phyloP scores from a whole-genome alignment of 2,888 invertebrate genomes.

The Arctia plantaginis region DNA sequence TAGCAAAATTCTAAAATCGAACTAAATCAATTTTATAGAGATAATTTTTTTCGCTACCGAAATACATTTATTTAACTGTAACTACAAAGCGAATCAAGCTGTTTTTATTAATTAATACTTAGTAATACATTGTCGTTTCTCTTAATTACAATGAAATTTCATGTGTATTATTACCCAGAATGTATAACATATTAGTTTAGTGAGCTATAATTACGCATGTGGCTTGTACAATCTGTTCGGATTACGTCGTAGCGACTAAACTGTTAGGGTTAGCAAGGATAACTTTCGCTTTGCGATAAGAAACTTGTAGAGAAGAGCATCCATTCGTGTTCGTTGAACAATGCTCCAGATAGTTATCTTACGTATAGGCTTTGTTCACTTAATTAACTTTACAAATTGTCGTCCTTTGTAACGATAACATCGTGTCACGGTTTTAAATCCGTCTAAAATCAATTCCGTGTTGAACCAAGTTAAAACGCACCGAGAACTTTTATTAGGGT shows the following conservation, averaged over 20 bases:
- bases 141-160: conserved; percentile 48
- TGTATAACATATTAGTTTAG: conserved; percentile 47
- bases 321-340: conserved; percentile 70
- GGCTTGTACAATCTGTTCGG: conserved; percentile 49
- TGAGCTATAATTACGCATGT: conserved; percentile 53
- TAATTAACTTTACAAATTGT: conserved; percentile 79
- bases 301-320: conserved; percentile 70
- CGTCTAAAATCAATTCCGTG: conserved; percentile 59
- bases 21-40: conserved; percentile 2
- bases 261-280: conserved; percentile 60
- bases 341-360: conserved; percentile 72
- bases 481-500: conserved; percentile 59
- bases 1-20: not conserved
- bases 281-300: conserved; percentile 73
- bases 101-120: conserved; percentile 47
- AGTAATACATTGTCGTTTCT: conserved; percentile 35
- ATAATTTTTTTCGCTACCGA: conserved; percentile 3
- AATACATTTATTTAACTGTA: conserved; percentile 35
- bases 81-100: conserved; percentile 38
- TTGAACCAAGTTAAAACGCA: conserved; percentile 48
- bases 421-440: conserved; percentile 56
- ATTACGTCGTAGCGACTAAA: conserved; percentile 58
- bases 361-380: conserved; percentile 73
- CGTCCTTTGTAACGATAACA: conserved; percentile 63
- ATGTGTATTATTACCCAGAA: conserved; percentile 40